Evolutionary conservation across 2,888 invertebrate genomes (phyloP).

Genomic region (Ophioninae sp.): DNA sequence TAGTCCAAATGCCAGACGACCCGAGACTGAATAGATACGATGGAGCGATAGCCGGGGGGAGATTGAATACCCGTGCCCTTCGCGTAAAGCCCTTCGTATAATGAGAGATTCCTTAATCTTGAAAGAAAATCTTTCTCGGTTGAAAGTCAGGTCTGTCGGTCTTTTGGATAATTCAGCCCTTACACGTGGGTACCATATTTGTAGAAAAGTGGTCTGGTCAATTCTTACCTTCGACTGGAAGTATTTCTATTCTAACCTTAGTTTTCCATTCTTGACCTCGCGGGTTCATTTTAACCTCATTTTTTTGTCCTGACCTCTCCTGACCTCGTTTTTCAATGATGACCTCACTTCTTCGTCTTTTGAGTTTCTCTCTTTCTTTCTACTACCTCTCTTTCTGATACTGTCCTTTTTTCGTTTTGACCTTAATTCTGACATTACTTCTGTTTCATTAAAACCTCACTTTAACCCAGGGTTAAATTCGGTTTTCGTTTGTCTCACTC

Average conservation of each 20-base stretch:
- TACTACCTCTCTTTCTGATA: not conserved
- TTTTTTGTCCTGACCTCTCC: not conserved
- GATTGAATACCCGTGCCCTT: constrained; percentile 37
- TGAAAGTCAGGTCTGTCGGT: constrained; percentile 42
- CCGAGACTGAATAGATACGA: constrained; percentile 35
- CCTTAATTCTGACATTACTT: too few relatives aligned
- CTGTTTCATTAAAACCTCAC: too few relatives aligned
- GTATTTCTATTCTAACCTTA: not conserved
- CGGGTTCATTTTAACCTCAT: not conserved
- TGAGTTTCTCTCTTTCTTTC: too few relatives aligned
- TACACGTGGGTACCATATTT: not conserved
- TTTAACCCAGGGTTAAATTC: too few relatives aligned
- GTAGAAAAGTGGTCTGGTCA: not conserved
- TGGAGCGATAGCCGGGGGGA: constrained; percentile 36
- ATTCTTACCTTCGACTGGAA: constrained; percentile 6
- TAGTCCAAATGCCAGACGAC: constrained; percentile 18
- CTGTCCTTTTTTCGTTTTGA: not conserved
- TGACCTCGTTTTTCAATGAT: not conserved
- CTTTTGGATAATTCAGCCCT: constrained; percentile 26
- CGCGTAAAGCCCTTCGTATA: constrained; percentile 5
- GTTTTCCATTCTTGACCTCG: not conserved
- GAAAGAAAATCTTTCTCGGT: constrained; percentile 52
- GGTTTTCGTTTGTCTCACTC: too few relatives aligned
- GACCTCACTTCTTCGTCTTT: not conserved
- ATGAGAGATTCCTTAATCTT: constrained; percentile 57